Evolutionary conservation across 1,140 invertebrate genomes (phyloP), one percentile per base, ranked within the genome.

Genomic region (Planococcus citri): DNA sequence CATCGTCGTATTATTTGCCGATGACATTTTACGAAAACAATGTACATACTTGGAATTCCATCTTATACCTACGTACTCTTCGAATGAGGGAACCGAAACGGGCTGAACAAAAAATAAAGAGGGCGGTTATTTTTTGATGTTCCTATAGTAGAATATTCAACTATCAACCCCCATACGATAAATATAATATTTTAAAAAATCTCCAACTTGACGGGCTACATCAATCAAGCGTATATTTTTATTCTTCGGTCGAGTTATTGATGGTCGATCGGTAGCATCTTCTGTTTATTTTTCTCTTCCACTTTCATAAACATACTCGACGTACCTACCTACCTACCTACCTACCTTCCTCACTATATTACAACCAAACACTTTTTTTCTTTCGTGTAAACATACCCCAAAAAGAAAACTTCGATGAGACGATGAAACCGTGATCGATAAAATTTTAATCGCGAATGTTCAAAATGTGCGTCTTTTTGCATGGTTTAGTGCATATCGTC

Each of bases 211-310:
- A 64, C 60, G 60, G 60, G 60, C 21, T 64, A 64, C 60, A 64
- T 64, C 60, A 64, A 64, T 64, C 60, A 64, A 64, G 60, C 25
- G 25, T 64, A 25, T 64, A 64, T 64, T 64, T 64, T 64, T 17
- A 64, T 64, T 14, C 60, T 64, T 17, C 60, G 21, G 60, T 24
- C 22, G 25, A 64, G 60, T 64, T 64, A 64, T 64, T 64, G 60
- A 64, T 64, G 60, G 60, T 27, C 60, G 60, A 64, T 64, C 60
- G 60, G 60, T 27, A 64, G 25, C 60, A 27, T 64, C 60, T 64
- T 64, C 60, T 64, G 60, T 64, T 64, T 64, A 64, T 64, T 64
- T 64, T 64, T 64, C 60, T 64, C 20, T 64, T 64, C 60, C 60
- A 21, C 60, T 64, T 64, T 64, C 22, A 64, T 64, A 64, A 64